A percentile compares a stretch with the other conserved stretches of the same genome.
These are phyloP conservation scores for Caenorhabditis elegans DNA, from an alignment of 1,140 invertebrate genomes.

Conservation along the genomic window DNA sequence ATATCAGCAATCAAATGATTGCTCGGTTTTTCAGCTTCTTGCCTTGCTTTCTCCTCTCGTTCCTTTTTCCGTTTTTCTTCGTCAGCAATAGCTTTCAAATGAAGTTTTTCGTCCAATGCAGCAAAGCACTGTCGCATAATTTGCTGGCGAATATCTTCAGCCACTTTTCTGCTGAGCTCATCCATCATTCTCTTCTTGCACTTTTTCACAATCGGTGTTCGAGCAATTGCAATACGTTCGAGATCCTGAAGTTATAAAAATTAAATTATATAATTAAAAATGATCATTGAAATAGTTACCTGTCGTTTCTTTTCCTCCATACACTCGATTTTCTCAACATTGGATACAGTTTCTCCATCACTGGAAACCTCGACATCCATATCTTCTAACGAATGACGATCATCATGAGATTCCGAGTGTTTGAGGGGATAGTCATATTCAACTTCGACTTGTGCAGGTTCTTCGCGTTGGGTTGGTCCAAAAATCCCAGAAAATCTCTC, in stretches of 20 bases:
- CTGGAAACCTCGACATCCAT: conserved; percentile 15
- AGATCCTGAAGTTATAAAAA: not conserved
- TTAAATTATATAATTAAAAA: too few relatives aligned
- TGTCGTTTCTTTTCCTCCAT: not conserved
- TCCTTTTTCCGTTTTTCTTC: not conserved
- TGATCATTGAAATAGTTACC: not conserved
- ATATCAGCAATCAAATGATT: not conserved
- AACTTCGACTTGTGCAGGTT: not conserved
- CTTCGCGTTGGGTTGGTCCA: not conserved
- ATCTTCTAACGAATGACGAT: conserved; percentile 10
- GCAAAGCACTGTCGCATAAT: not conserved
- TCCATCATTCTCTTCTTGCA: not conserved
- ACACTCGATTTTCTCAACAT: not conserved
- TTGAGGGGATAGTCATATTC: not conserved
- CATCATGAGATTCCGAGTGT: not conserved
- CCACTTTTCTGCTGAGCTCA: not conserved
- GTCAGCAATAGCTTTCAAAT: not conserved
- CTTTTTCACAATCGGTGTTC: not conserved
- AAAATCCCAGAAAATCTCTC: not conserved
- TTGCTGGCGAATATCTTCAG: not conserved
- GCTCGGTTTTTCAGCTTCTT: not conserved
- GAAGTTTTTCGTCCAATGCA: not conserved
- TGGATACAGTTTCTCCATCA: not conserved
- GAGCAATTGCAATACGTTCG: not conserved
- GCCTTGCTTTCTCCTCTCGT: not conserved